A percentile compares a stretch with the other conserved stretches of the same genome.
Evolutionary conservation across 2,888 invertebrate genomes (phyloP).

Genomic region (Dascillus cervinus): DNA sequence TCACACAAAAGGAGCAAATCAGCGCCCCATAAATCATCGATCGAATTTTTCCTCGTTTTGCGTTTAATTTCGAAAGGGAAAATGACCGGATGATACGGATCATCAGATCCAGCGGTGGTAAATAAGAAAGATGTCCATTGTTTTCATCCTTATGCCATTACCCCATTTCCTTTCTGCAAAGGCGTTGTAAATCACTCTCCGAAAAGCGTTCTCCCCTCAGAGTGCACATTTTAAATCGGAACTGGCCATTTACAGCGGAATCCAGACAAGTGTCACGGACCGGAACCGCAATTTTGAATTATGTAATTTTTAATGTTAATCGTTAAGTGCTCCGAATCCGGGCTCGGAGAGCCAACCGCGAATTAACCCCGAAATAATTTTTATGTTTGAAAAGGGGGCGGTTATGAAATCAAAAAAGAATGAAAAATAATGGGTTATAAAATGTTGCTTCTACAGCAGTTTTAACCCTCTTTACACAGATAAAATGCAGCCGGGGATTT

Average conservation of each 20-base stretch:
- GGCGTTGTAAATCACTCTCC: slow-evolving; percentile 20
- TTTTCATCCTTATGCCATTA: slow-evolving; percentile 26
- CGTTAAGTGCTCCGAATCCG: too few species aligned
- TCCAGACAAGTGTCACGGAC: slow-evolving; percentile 37
- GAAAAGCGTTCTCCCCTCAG: slow-evolving; percentile 22
- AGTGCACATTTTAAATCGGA: slow-evolving; percentile 37
- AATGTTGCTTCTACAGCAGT: slow-evolving; percentile 36
- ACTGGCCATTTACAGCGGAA: slow-evolving; percentile 36
- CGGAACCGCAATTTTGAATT: slow-evolving; percentile 40
- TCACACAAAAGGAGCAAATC: too few species aligned
- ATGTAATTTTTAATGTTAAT: slow-evolving; percentile 38
- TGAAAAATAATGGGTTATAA: too few species aligned
- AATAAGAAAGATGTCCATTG: slow-evolving; percentile 27
- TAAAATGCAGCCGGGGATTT: slow-evolving; percentile 36
- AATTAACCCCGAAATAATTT: too few species aligned
- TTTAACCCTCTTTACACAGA: slow-evolving; percentile 38
- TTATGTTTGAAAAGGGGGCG: too few species aligned
- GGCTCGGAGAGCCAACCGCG: too few species aligned
- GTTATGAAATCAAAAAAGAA: too few species aligned
- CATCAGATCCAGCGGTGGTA: slow-evolving; percentile 24
- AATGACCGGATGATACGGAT: slow-evolving; percentile 25
- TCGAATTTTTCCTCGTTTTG: too few species aligned
- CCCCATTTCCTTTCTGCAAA: slow-evolving; percentile 24
- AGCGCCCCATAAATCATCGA: too few species aligned
- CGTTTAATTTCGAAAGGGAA: too few species aligned